A percentile compares a stretch with the other conserved stretches of the same genome.
Evolutionary conservation across 2,888 invertebrate genomes (phyloP).

Genomic region (Phania funesta): DNA sequence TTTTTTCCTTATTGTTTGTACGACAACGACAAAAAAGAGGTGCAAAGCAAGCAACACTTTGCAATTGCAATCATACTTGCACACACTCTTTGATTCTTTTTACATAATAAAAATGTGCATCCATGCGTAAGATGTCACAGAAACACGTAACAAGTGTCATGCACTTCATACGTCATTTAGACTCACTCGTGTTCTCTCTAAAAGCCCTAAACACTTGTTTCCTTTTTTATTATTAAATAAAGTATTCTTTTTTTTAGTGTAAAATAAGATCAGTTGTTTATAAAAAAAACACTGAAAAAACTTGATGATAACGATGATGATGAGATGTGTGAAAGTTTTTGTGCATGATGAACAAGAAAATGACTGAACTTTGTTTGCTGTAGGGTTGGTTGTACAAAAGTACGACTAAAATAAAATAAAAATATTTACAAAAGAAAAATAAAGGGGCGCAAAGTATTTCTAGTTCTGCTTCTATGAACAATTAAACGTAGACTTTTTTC

Average conservation of each 20-base stretch:
- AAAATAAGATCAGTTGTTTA: constrained; percentile 12
- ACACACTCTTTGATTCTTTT: constrained; percentile 17
- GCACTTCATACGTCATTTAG: constrained; percentile 68
- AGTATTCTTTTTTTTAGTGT: not conserved
- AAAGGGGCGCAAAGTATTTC: constrained; percentile 24
- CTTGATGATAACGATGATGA: not conserved
- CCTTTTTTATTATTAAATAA: not conserved
- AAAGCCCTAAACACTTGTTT: constrained; percentile 47
- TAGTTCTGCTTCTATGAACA: constrained; percentile 23
- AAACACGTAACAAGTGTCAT: constrained; percentile 70
- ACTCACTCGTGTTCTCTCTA: constrained; percentile 45
- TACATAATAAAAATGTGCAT: constrained; percentile 61
- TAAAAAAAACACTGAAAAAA: constrained; percentile 23
- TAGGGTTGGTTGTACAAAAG: constrained; percentile 17
- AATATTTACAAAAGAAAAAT: constrained; percentile 2
- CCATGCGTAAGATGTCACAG: constrained; percentile 68
- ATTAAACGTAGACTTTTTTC: not conserved
- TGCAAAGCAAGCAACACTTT: constrained; percentile 28
- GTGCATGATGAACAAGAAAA: constrained; percentile 47
- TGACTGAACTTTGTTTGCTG: constrained; percentile 37
- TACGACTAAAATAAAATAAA: constrained; percentile 1
- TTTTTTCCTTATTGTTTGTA: not conserved
- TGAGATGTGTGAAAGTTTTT: constrained; percentile 13
- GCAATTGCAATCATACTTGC: constrained; percentile 25
- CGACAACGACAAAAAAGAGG: not conserved